Base-by-base conservation (phyloP, 2,113 vertebrate genomes). In the Solea solea region DNA sequence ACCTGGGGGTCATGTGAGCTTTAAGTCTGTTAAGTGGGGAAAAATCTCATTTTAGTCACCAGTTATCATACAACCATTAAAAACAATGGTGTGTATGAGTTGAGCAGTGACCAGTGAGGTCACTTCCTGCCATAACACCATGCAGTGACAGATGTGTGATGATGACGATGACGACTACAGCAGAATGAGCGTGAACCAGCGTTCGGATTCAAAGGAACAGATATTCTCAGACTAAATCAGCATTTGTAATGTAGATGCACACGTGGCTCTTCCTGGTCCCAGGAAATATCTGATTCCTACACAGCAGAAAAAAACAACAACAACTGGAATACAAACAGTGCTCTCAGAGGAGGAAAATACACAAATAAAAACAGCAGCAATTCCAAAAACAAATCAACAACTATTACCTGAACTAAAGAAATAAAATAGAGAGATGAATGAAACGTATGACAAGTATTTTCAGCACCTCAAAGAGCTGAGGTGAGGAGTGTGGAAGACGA, bases 291-390 rank as follows among this genome's bases (percentile, higher is more conserved):
- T 69, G 34, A 72, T 64, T 73, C 50, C 4, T 46, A 77, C 59
- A 7, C 60, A 73, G 69, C 72, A 84, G 76, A 21, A 9, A 21
- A 9, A 66, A 66, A 65, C 59, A 7, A 72, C 59, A 7, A 72
- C 15, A 14, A 73, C 51, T 76, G 69, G 66, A 66, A 77, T 86
- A 84, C 68, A 70, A 82, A 87, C 87, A 80, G 81, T 72, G 76
- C 74, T 86, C 86, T 89, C 82, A 74, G 73, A 83, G 61, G 45
- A 45, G 71, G 34, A 34, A 34, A 34, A 6, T 34, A 64, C 64
- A 76, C 42, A 39, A 65, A 48, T 67, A 42, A 62, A 68, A 85
- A 78, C 79, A 88, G 87, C 91, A 91, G 89, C 87, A 88, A 81
- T 80, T 87, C 11, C 2, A 39, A 60, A 54, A 81, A 64, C 12